Evolutionary conservation across 2,797 vertebrate genomes (phyloP).

Genomic region (Sebastes paucispinis): DNA sequence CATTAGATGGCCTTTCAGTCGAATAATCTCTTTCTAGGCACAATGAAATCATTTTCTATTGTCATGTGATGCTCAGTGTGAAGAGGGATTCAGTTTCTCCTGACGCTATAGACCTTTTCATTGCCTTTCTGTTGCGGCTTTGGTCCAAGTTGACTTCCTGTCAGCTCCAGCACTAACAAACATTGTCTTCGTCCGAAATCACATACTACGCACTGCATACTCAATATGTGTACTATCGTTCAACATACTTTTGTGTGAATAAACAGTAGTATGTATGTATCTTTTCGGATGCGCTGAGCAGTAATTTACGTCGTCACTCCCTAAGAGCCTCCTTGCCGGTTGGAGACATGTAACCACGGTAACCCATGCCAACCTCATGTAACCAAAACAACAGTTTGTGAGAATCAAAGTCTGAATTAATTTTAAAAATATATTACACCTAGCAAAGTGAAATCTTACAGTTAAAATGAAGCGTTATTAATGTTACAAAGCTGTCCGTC

Average conservation of each 20-base stretch:
- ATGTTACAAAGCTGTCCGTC: neutral
- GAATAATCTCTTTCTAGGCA: neutral
- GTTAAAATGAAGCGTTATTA: neutral
- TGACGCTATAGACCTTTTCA: neutral
- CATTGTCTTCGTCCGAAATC: too few species aligned
- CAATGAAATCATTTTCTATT: neutral
- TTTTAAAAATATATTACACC: neutral
- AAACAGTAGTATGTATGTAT: too few species aligned
- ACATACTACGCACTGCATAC: too few species aligned
- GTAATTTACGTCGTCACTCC: too few species aligned
- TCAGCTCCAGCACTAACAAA: too few species aligned
- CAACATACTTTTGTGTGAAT: too few species aligned
- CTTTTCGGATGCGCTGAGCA: too few species aligned
- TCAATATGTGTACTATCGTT: too few species aligned
- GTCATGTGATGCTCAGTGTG: neutral
- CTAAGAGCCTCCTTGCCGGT: too few species aligned
- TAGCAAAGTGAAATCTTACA: neutral
- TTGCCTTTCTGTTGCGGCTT: neutral
- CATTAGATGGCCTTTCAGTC: neutral
- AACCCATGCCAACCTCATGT: too few species aligned
- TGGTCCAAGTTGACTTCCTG: too few species aligned
- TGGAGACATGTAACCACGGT: too few species aligned
- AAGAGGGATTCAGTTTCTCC: constrained; percentile 5
- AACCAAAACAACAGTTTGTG: neutral
- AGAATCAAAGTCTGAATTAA: neutral